A percentile compares a stretch with the other conserved stretches of the same genome.
Conservation (phyloP, 2,113 vertebrate genomes). For the Oncorhynchus nerka region DNA sequence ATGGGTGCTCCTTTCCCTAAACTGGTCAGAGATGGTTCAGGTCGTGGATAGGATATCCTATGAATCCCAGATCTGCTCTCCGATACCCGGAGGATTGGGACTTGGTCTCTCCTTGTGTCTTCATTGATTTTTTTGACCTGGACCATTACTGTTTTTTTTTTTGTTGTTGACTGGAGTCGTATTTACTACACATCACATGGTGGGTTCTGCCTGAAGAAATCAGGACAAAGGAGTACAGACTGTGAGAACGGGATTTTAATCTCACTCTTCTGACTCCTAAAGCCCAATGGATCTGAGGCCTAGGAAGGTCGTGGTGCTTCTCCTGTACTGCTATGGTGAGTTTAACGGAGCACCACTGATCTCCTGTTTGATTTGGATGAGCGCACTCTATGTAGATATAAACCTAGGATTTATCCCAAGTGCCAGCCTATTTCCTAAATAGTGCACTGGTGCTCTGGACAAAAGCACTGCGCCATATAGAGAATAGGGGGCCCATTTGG, state of each 20-base stretch:
- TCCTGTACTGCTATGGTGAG: constrained; percentile 69
- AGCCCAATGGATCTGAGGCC: constrained; percentile 53
- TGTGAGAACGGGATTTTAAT: background rate
- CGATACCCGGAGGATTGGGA: background rate
- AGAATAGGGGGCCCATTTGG: no score
- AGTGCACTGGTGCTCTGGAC: no score
- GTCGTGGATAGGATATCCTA: background rate
- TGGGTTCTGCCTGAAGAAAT: background rate
- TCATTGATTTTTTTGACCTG: background rate
- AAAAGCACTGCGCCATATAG: no score
- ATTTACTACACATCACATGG: background rate
- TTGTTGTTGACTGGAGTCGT: background rate
- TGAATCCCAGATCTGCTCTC: background rate
- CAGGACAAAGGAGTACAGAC: background rate
- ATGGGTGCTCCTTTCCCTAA: constrained; percentile 48
- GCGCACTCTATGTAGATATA: background rate
- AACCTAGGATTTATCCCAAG: background rate
- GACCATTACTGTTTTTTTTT: background rate
- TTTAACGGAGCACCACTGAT: constrained; percentile 10
- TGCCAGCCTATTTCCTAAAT: background rate
- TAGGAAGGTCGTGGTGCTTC: constrained; percentile 41
- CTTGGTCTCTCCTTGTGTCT: background rate
- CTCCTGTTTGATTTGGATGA: constrained; percentile 4
- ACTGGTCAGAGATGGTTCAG: constrained; percentile 19
- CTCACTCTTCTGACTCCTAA: background rate